phyloP scores from a whole-genome alignment of 2,888 invertebrate genomes.

The Napeogenes sylphis region DNA sequence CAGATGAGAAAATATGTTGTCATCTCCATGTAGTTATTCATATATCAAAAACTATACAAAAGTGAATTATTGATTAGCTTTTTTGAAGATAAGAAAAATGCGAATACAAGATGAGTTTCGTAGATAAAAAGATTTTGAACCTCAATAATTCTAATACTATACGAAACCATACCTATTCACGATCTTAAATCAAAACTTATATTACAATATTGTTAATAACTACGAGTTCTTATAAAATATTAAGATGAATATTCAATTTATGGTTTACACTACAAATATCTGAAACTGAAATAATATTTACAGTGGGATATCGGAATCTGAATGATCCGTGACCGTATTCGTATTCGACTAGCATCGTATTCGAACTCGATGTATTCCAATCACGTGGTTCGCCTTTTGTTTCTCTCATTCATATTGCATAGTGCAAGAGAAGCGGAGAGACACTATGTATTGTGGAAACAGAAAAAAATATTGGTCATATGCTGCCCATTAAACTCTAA shows the following conservation, averaged over 20 bases:
- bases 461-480: not conserved
- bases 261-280: slow-evolving; percentile 10
- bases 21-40: too few species aligned
- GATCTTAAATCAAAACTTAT: too few species aligned
- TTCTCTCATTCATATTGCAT: slow-evolving; percentile 25
- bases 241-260: slow-evolving; percentile 4
- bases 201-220: too few species aligned
- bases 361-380: slow-evolving; percentile 14
- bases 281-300: slow-evolving; percentile 13
- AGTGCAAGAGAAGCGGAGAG: slow-evolving; percentile 18
- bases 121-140: too few species aligned
- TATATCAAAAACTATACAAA: too few species aligned
- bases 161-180: too few species aligned
- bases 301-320: slow-evolving; percentile 19
- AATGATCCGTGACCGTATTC: slow-evolving; percentile 18
- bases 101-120: too few species aligned
- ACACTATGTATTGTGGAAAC: slow-evolving; percentile 15
- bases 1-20: too few species aligned
- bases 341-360: slow-evolving; percentile 17
- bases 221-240: not conserved
- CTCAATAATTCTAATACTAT: too few species aligned
- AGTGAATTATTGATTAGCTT: too few species aligned
- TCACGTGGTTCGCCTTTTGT: slow-evolving; percentile 23
- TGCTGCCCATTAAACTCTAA: too few species aligned
- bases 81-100: too few species aligned